phyloP scores from a whole-genome alignment of 2,888 invertebrate species.

The Nephrotoma appendiculata region DNA sequence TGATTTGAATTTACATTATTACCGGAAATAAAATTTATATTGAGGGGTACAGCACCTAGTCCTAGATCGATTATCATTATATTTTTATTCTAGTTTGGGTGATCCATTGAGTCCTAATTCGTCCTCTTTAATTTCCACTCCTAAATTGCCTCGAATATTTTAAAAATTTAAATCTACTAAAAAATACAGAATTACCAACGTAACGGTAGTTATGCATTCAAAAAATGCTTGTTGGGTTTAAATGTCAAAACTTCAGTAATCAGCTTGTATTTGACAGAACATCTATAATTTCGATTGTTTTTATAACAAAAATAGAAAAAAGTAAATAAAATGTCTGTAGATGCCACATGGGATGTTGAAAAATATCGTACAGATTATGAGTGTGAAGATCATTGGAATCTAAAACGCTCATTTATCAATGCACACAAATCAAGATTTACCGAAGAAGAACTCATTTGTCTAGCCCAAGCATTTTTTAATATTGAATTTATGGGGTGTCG shows the following conservation, averaged over 20 bases:
- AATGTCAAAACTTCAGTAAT: not conserved
- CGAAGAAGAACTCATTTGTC: slow-evolving; percentile 65
- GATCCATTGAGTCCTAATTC: no score
- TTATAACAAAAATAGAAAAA: not conserved
- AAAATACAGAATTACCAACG: no score
- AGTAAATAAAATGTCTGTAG: slow-evolving; percentile 10
- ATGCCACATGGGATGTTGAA: slow-evolving; percentile 56
- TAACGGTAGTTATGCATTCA: no score
- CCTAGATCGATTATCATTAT: no score
- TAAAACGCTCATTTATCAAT: slow-evolving; percentile 63
- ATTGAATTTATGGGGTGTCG: slow-evolving; percentile 74
- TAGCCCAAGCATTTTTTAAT: slow-evolving; percentile 86
- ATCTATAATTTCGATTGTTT: not conserved
- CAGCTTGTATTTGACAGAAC: not conserved
- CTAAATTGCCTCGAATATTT: no score
- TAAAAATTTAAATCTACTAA: no score
- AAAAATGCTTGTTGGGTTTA: not conserved
- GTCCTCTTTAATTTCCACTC: no score
- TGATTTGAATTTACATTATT: no score
- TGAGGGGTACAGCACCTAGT: no score
- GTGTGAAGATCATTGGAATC: slow-evolving; percentile 81
- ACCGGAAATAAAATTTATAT: no score
- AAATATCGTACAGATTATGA: slow-evolving; percentile 64
- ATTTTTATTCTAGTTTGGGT: no score
- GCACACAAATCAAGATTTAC: slow-evolving; percentile 63